phyloP scores from a whole-genome alignment of 2,888 invertebrate species.

The Apantesis nais region DNA sequence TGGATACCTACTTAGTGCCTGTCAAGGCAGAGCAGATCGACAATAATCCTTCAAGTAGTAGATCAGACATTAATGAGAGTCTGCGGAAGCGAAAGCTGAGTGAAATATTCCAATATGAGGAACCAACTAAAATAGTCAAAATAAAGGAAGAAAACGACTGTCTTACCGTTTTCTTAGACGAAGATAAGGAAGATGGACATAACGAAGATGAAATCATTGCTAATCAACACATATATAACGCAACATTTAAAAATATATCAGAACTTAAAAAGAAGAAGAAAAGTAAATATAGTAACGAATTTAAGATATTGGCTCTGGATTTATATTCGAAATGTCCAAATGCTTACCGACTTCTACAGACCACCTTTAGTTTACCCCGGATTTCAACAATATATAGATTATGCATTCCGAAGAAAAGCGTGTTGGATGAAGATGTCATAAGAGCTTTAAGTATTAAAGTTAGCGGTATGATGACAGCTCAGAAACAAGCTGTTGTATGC shows the following conservation, averaged over 20 bases:
- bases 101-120: neutral
- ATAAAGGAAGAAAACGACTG: slow-evolving; percentile 9
- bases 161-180: slow-evolving; percentile 11
- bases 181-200: neutral
- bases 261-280: neutral
- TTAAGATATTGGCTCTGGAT: slow-evolving; percentile 31
- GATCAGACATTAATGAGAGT: neutral
- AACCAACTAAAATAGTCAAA: neutral
- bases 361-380: slow-evolving; percentile 24
- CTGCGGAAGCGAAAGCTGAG: neutral
- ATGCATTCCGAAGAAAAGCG: slow-evolving; percentile 18
- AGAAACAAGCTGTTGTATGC: slow-evolving; percentile 42
- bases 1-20: neutral
- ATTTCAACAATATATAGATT: slow-evolving; percentile 26
- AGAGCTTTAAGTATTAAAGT: slow-evolving; percentile 35
- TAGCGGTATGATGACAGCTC: slow-evolving; percentile 30
- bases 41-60: neutral
- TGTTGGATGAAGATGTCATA: slow-evolving; percentile 17
- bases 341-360: slow-evolving; percentile 29
- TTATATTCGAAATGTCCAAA: slow-evolving; percentile 35
- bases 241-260: neutral
- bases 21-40: neutral
- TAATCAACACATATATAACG: neutral
- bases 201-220: neutral
- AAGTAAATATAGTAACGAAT: slow-evolving; percentile 19